These are phyloP conservation scores for Yponomeuta cagnagella DNA, from an alignment of 2,888 invertebrate species.

Conservation along the genomic window DNA sequence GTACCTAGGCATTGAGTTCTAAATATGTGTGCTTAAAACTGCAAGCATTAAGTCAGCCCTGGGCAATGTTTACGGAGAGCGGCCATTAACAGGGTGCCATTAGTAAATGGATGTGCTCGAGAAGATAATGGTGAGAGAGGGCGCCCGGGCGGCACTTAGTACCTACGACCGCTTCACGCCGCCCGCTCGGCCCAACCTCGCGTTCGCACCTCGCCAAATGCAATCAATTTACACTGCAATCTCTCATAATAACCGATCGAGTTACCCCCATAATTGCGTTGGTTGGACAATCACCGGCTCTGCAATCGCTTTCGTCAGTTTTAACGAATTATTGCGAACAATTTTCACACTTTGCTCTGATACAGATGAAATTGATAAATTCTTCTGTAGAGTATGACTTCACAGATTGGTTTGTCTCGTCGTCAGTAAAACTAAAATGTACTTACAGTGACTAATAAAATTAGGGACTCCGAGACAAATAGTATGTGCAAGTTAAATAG, in stretches of 20 bases:
- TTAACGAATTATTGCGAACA: neutral
- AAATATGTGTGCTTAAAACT: neutral
- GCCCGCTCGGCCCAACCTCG: neutral
- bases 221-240: slow-evolving; percentile 9
- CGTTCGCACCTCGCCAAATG: slow-evolving; percentile 7
- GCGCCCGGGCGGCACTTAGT: slow-evolving; percentile 12
- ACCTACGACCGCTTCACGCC: slow-evolving; percentile 20
- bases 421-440: too few species aligned
- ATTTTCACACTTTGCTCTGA: neutral
- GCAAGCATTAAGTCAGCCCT: neutral
- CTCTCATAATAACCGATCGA: neutral
- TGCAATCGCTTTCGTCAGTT: neutral
- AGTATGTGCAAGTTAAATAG: too few species aligned
- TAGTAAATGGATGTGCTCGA: slow-evolving; percentile 56
- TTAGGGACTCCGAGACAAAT: too few species aligned
- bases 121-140: slow-evolving; percentile 41
- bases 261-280: neutral
- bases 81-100: slow-evolving; percentile 44
- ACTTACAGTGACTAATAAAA: too few species aligned
- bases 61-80: slow-evolving; percentile 41
- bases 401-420: too few species aligned
- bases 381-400: too few species aligned
- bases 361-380: neutral
- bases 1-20: too few species aligned
- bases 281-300: neutral